Evolutionary conservation across 2,113 vertebrate species (phyloP).

Genomic region (Rhinoptilus africanus): DNA sequence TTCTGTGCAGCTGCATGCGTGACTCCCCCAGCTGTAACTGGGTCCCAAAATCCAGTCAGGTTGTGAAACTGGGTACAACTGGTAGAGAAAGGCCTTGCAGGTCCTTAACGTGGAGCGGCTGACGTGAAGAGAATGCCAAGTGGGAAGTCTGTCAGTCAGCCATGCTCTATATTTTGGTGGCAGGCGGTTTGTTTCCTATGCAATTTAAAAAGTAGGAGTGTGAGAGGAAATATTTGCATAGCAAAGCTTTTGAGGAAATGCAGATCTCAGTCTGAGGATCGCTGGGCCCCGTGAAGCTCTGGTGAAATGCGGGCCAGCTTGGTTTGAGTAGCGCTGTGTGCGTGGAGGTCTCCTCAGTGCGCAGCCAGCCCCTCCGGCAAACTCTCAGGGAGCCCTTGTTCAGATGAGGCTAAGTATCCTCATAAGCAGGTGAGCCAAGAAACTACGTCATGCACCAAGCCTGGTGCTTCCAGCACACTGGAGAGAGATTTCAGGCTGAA

Average conservation of each 20-base stretch:
- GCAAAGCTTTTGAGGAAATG: not conserved
- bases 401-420: not conserved
- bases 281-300: not conserved
- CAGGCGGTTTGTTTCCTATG: not conserved
- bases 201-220: not conserved
- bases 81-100: not conserved
- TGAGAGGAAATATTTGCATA: not conserved
- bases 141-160: not conserved
- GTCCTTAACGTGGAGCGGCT: not conserved
- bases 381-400: not conserved
- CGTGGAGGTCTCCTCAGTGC: not conserved
- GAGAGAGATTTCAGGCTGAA: not conserved
- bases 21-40: not conserved
- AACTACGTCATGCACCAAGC: not conserved
- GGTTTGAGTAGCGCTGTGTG: not conserved
- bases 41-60: not conserved
- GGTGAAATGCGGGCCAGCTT: not conserved
- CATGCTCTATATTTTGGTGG: not conserved
- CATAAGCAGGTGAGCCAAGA: not conserved
- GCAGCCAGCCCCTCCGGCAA: not conserved
- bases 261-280: not conserved
- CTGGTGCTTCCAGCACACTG: not conserved
- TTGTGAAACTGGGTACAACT: not conserved
- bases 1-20: not conserved
- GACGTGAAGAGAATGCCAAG: not conserved